phyloP scores from a whole-genome alignment of 2,113 vertebrate species.

The Athene cunicularia region DNA sequence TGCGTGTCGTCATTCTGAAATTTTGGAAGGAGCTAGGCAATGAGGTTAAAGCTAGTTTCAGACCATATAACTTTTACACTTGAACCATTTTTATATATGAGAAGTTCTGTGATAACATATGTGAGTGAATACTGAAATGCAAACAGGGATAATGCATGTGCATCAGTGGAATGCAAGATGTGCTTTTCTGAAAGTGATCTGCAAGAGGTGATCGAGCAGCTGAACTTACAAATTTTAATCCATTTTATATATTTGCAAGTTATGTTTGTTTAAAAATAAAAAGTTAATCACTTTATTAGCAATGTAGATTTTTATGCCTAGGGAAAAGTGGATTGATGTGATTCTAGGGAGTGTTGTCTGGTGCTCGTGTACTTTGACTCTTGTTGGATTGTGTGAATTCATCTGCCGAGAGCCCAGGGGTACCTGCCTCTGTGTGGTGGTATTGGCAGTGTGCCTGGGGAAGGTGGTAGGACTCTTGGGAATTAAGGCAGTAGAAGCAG shows the following conservation, averaged over 20 bases:
- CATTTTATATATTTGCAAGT: not conserved
- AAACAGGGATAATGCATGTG: not conserved
- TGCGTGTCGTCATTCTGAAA: not conserved
- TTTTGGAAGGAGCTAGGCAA: not conserved
- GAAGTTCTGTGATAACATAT: not conserved
- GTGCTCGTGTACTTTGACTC: not conserved
- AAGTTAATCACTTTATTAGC: not conserved
- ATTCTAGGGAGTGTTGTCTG: not conserved
- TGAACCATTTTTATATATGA: not conserved
- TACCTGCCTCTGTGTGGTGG: fast-evolving
- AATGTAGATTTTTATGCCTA: not conserved
- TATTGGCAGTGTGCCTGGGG: not conserved
- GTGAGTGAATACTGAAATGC: not conserved
- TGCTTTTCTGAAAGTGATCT: not conserved
- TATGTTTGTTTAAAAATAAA: not conserved
- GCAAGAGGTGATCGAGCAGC: not conserved
- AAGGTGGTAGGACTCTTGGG: fast-evolving
- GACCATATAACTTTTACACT: not conserved
- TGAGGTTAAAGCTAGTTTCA: not conserved
- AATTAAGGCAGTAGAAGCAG: not conserved
- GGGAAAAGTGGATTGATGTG: not conserved
- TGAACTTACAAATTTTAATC: not conserved
- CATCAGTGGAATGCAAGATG: not conserved
- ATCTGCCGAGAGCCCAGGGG: not conserved
- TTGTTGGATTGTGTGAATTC: not conserved